phyloP scores from a whole-genome alignment of 2,888 invertebrate genomes.

The Lithophane socia region DNA sequence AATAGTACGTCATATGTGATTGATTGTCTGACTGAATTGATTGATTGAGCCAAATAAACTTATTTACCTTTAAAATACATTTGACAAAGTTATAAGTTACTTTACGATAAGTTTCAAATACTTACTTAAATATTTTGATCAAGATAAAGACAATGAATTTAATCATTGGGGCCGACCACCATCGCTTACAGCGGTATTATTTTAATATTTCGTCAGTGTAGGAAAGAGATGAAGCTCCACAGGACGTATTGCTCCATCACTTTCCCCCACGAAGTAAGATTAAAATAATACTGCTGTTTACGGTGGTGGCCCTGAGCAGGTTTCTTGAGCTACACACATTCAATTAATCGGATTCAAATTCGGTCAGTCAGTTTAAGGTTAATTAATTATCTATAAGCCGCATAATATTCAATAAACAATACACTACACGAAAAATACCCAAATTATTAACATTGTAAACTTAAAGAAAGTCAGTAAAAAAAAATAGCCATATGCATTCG shows the following conservation, averaged over 20 bases:
- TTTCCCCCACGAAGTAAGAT: no score
- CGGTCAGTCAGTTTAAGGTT: not conserved
- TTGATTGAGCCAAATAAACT: not conserved
- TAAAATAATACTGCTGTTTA: no score
- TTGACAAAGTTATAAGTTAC: not conserved
- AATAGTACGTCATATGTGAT: not conserved
- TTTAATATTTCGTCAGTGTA: no score
- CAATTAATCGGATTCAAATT: not conserved
- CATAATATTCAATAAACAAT: not conserved
- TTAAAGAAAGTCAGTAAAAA: no score
- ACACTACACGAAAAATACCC: not conserved
- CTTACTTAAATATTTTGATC: not conserved
- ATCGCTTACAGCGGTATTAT: no score
- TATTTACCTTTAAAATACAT: not conserved
- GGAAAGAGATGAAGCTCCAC: no score
- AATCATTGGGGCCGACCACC: no score
- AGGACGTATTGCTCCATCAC: no score
- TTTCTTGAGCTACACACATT: not conserved
- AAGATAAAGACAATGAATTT: not conserved
- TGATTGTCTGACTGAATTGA: conserved; percentile 1
- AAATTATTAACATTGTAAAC: no score
- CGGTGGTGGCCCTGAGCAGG: not conserved
- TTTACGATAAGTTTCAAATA: not conserved
- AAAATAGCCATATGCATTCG: no score
- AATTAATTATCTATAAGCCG: not conserved